Evolutionary conservation across 2,113 vertebrate species (phyloP).

Genomic region (Oenanthe oenanthe): DNA sequence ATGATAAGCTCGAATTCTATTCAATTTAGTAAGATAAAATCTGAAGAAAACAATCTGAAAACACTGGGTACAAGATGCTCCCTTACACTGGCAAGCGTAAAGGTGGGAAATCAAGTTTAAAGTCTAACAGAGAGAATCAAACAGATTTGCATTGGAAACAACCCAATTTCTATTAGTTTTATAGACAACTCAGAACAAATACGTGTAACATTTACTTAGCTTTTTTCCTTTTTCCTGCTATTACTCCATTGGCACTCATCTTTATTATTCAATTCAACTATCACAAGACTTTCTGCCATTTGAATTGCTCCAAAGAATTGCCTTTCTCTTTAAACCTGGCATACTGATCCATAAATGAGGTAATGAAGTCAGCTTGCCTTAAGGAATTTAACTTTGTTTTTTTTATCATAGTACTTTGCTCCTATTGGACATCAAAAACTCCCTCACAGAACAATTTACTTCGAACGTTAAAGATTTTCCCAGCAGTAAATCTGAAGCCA

Average conservation of each 20-base stretch:
- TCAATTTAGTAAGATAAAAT: background rate
- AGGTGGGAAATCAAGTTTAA: background rate
- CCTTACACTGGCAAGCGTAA: background rate
- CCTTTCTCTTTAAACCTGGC: background rate
- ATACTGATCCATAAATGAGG: background rate
- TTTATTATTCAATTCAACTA: background rate
- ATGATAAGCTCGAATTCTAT: background rate
- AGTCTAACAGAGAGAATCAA: background rate
- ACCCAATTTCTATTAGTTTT: background rate
- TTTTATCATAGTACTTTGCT: background rate
- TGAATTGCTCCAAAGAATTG: background rate
- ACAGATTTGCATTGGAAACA: background rate
- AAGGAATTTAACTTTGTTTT: background rate
- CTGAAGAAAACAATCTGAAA: background rate
- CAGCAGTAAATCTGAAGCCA: constrained; percentile 28
- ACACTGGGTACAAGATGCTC: background rate
- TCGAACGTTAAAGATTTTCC: background rate
- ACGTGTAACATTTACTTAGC: background rate
- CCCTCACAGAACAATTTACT: background rate
- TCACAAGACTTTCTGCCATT: background rate
- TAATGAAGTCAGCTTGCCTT: background rate
- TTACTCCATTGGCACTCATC: background rate
- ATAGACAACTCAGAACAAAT: background rate
- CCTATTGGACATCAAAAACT: constrained; percentile 3
- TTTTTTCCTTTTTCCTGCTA: background rate